A percentile compares a stretch with the other conserved stretches of the same genome.
These are phyloP conservation scores for Origma solitaria DNA, from an alignment of 2,113 vertebrate genomes.

Conservation along the genomic window DNA sequence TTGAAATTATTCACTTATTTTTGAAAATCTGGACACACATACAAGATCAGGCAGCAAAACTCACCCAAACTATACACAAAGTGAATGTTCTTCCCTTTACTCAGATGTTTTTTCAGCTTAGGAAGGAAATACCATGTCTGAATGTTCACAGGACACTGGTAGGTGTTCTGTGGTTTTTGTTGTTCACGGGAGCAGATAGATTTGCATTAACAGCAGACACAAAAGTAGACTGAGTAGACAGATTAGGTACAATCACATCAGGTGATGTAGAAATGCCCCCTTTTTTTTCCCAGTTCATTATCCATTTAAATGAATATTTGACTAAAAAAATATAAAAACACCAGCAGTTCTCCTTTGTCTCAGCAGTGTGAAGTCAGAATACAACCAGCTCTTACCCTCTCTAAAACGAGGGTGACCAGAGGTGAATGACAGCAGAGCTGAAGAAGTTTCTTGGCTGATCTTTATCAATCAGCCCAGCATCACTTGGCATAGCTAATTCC, in stretches of 20 bases:
- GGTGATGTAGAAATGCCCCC: not conserved
- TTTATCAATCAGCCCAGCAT: not conserved
- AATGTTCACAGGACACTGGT: not conserved
- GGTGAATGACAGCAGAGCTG: conserved; percentile 24
- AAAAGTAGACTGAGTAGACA: conserved; percentile 15
- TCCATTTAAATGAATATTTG: not conserved
- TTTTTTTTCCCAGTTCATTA: not conserved
- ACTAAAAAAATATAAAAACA: not conserved
- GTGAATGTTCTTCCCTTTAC: not conserved
- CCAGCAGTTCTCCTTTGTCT: not conserved
- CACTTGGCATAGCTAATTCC: conserved; percentile 21
- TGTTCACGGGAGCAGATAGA: not conserved
- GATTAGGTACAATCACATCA: not conserved
- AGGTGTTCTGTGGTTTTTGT: not conserved
- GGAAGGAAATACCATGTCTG: not conserved
- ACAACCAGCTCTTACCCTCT: not conserved
- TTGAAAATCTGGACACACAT: not conserved
- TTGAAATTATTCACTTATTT: not conserved
- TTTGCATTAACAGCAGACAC: conserved; percentile 36
- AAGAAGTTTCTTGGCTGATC: conserved; percentile 41
- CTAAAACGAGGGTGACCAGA: not conserved
- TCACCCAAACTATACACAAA: not conserved
- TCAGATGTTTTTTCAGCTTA: not conserved
- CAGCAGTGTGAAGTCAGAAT: not conserved
- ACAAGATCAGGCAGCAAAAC: not conserved